Evolutionary conservation across 37 sponge, comb jelly and placozoan species (phyloP), one percentile per base, ranked within the genome.

Genomic region (Halisarca cf. caerulea): DNA sequence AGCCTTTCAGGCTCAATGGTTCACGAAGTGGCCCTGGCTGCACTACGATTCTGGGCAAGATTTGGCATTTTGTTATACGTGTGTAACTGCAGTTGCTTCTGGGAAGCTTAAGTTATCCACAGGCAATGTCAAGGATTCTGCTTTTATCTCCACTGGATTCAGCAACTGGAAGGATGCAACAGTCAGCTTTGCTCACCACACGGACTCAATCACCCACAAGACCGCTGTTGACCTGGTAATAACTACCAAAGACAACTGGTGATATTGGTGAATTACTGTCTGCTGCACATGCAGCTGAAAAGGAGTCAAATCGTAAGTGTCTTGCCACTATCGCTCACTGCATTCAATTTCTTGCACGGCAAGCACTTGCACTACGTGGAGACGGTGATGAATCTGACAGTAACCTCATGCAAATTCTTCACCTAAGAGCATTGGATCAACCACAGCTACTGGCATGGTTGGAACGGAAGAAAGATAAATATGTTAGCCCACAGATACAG

Each of bases 131-230:
- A 30, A 38, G 33, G 79, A 77, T 25, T 77, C 79, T 39, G 59
- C 80, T 27, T 80, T 80, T 51, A 51, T 80, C 36, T 80, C 17
- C 9, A 57, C 25, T n/a, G 80, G 80, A 80, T 80, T 53, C 53
- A 8, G 33, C 47, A 53, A 80, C 59, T 80, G 80, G 80, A 80
- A 80, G 30, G 54, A 80, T 80, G 80, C 80, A 51, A n/a, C 51
- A 21, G 47, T 42, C 24, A 42, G 47, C 47, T 77, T 77, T 42
- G 11, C 79, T 43, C 21, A 42, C 28, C 79, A 17, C 44, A 38
- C 21, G 14, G 24, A 77, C 24, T 23, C 43, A 30, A 77, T 42
- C 23, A 77, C 44, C 28, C 79, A 77, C 44, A 77, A 77, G 51
- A 30, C 44, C n/a, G 79, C 79, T 77, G 51, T 42, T 43, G 79